Base-by-base conservation (phyloP, 2,888 invertebrate species). In the Aspidiotus rigidus region DNA sequence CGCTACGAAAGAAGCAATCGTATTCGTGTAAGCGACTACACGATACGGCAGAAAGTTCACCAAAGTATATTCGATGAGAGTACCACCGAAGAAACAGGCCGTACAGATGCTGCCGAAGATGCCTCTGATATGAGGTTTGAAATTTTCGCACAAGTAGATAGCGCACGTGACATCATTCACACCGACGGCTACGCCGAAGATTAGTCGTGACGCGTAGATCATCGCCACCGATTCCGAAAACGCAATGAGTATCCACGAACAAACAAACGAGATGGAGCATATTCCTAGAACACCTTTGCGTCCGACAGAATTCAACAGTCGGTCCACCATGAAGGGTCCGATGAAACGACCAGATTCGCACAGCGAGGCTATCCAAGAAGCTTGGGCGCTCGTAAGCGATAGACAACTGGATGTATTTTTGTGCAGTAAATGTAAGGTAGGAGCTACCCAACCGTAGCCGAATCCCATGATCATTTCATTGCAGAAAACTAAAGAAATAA, bases 181-280 rank as follows among this genome's bases (percentile, higher is more conserved):
- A 2, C 74, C 74, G 72, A 74, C 72, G 7, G 73, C 70, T 10
- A 74, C 28, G 6, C 74, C 74, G 64, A 74, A 74, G 7, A 73
- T 55, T 15, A 73, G 71, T n/a, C 74, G 61, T 10, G 69, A 66
- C 1, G 69, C 41, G 61, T 73, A 74, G 16, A 74, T 62, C 7
- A 73, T 39, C 5, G 28, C 13, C 15, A 62, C n/a, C 13, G 69
- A 69, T 39, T 54, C n/a, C 16, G 62, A 62, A 15, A 69, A 16
- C 7, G 15, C 7, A 40, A 69, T 61, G 0, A 39, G 53, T 1
- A 41, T 28, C 67, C 67, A 67, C 9, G 49, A 28, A 41, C 42
- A 28, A 10, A 42, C 49, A n/a, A 39, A 59, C 15, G 17, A 9
- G 13, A 67, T 13, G 5, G 67, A 28, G 53, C 67, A 60, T 10